Base-by-base conservation (phyloP, 2,888 invertebrate genomes). In the Himalopsyche kuldschensis region DNA sequence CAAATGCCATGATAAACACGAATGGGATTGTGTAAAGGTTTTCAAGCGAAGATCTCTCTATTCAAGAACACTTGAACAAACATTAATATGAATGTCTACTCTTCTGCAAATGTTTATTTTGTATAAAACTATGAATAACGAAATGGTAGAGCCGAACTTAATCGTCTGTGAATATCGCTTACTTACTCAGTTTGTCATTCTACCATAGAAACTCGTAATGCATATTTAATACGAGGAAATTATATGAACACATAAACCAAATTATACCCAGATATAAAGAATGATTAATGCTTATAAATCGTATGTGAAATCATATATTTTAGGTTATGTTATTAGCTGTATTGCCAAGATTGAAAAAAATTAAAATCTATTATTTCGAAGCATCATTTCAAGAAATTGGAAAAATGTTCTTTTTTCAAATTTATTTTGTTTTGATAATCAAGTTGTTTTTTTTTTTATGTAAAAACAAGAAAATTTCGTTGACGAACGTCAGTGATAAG, bases 161-260 rank as follows among this genome's bases (percentile, higher is more conserved):
- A 85, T 85, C 81, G 84, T 63, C 82, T 80, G 85, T 85, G 83
- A 85, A 83, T 85, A 85, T 84, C 85, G 80, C 79, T 41, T 69
- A 78, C 79, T 41, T 69, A n/a, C 77, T 77, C 24, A 17, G 32
- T 32, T 75, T 75, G 75, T 75, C 30, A 32, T 75, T 30, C 30
- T 31, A n/a, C n/a, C 31, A 32, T 31, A 30, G 31, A 31, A 31
- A 31, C 32, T 75, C 30, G 75, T 75, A 75, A 75, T 75, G 75
- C 75, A 75, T 75, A 31, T 75, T 75, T 75, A 75, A 75, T 75
- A 75, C 27, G 31, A 11, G 30, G 75, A 75, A 75, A 31, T 75
- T 55, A 55, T 24, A 55, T 24, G 55, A 55, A 20, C 55, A 55
- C 55, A 24, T 41, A 41, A 15, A 15, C 41, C 41, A 41, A 41